A percentile compares a stretch with the other conserved stretches of the same genome.
Conservation (phyloP, 1,140 invertebrate genomes). For the Lasioglossum baleicum region DNA sequence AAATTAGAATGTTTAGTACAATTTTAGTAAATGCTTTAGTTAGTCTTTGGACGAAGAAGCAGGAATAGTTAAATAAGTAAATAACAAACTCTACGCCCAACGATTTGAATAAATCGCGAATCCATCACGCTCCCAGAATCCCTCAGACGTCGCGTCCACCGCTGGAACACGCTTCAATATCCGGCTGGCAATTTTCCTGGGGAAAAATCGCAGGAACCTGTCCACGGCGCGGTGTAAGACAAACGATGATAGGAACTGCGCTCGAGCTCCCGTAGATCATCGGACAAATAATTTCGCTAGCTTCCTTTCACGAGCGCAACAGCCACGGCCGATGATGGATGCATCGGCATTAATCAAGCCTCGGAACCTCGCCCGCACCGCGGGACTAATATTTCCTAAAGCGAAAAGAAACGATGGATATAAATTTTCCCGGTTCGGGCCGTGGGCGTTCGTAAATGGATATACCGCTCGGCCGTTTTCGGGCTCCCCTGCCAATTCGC, state of each 20-base stretch:
- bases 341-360: not conserved
- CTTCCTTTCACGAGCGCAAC: not conserved
- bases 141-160: too few species aligned
- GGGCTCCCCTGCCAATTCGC: constrained; percentile 26
- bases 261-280: not conserved
- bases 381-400: constrained; percentile 32
- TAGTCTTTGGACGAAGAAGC: too few species aligned
- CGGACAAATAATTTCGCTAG: not conserved
- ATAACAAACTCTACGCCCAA: too few species aligned
- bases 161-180: not conserved
- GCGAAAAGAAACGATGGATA: constrained; percentile 28
- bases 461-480: constrained; percentile 19
- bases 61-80: too few species aligned
- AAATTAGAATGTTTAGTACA: too few species aligned
- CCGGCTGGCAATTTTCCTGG: not conserved
- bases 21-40: too few species aligned
- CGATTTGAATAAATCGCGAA: too few species aligned
- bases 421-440: constrained; percentile 27
- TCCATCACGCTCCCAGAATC: too few species aligned
- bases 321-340: constrained; percentile 1
- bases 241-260: not conserved
- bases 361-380: not conserved
- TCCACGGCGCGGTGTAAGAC: not conserved
- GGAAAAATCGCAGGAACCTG: not conserved
- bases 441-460: constrained; percentile 33